phyloP scores from a whole-genome alignment of 2,797 vertebrate species.

The Caiman crocodilus region DNA sequence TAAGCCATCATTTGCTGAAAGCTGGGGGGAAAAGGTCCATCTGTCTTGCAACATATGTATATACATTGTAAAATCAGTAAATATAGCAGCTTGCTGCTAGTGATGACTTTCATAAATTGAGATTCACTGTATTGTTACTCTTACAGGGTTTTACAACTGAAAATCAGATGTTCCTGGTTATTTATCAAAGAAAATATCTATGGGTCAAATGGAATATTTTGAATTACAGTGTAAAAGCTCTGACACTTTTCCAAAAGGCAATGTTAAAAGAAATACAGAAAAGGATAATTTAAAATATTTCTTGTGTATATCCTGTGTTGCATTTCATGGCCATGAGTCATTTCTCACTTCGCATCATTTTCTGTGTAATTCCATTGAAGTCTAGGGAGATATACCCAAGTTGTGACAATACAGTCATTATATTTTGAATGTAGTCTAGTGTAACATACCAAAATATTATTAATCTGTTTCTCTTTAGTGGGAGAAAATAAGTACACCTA shows the following conservation, averaged over 20 bases:
- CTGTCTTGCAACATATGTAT: slow-evolving; percentile 86
- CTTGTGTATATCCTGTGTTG: not conserved
- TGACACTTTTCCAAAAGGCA: not conserved
- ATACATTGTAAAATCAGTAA: slow-evolving; percentile 82
- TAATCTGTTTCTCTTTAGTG: not conserved
- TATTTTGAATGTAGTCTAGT: not conserved
- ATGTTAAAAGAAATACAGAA: not conserved
- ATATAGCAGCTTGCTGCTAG: slow-evolving; percentile 77
- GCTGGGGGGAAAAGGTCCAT: slow-evolving; percentile 85
- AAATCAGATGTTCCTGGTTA: slow-evolving; percentile 8
- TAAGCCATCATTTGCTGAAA: slow-evolving; percentile 82
- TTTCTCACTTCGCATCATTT: accelerated
- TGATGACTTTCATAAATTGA: slow-evolving; percentile 78
- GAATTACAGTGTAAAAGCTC: not conserved
- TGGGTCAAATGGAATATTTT: not conserved
- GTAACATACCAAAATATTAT: not conserved
- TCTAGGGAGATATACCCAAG: slow-evolving; percentile 4
- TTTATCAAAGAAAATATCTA: not conserved
- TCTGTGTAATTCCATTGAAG: not conserved
- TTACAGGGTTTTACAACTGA: slow-evolving; percentile 49
- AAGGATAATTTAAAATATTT: accelerated
- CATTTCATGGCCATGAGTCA: accelerated
- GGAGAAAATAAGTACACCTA: not conserved
- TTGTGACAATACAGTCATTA: not conserved
- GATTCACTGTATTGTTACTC: slow-evolving; percentile 73